Percentiles rank a stretch among this genome's conserved stretches.
Evolutionary conservation across 2,888 invertebrate genomes (phyloP).

Genomic region (Hydraecia micacea): DNA sequence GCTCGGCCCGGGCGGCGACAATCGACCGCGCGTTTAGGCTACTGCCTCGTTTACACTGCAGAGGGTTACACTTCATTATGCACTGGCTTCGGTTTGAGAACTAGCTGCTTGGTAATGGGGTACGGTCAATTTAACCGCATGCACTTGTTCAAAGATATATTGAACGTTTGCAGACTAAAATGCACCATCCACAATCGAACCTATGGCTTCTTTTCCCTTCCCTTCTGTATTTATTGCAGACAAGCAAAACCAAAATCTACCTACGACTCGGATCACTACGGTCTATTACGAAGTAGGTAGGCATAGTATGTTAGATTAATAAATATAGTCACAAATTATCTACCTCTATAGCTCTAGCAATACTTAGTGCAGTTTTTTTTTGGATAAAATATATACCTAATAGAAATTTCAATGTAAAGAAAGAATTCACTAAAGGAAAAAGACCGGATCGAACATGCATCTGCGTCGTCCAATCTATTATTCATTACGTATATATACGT

Average conservation of each 20-base stretch:
- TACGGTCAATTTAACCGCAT: conserved; percentile 5
- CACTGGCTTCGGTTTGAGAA: conserved; percentile 32
- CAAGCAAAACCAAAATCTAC: not conserved
- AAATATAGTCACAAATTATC: too few species aligned
- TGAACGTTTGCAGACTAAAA: not conserved
- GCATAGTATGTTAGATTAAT: not conserved
- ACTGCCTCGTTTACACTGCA: conserved; percentile 18
- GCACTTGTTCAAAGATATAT: not conserved
- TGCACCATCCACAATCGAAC: not conserved
- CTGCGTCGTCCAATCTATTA: conserved; percentile 26
- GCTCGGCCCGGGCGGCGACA: not conserved
- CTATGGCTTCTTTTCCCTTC: not conserved
- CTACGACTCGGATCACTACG: not conserved
- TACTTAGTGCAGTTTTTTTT: not conserved
- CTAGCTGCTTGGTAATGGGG: conserved; percentile 14
- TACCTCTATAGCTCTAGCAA: not conserved
- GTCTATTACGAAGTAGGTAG: not conserved
- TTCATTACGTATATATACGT: too few species aligned
- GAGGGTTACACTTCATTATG: conserved; percentile 54
- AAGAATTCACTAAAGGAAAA: conserved; percentile 12
- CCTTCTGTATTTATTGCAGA: not conserved
- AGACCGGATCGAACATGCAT: conserved; percentile 14
- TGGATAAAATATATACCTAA: not conserved
- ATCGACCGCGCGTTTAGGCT: conserved; percentile 9
- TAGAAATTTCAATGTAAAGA: not conserved